Percentiles rank a stretch among this genome's conserved stretches.
phyloP scores from a whole-genome alignment of 2,113 vertebrate species.

The Callaeas wilsoni region DNA sequence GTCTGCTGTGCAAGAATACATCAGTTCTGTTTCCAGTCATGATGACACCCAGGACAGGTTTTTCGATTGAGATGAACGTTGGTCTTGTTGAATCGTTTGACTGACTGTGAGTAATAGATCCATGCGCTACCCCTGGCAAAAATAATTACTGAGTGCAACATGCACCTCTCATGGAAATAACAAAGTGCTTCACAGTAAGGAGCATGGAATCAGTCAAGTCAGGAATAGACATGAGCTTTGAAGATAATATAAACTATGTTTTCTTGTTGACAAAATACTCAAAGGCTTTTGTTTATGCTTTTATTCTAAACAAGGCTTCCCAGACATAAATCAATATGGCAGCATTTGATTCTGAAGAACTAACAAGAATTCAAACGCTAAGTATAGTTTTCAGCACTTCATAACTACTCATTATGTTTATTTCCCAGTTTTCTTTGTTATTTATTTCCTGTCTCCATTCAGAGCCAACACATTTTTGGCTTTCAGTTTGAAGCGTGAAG shows the following conservation, averaged over 20 bases:
- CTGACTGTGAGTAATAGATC: background rate
- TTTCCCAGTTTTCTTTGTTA: constrained; percentile 73
- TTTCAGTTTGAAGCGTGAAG: constrained; percentile 59
- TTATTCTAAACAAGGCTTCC: constrained; percentile 52
- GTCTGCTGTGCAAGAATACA: background rate
- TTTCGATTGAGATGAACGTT: background rate
- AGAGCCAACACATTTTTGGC: constrained; percentile 73
- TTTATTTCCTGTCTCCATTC: constrained; percentile 68
- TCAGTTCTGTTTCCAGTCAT: background rate
- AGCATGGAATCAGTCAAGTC: constrained; percentile 5
- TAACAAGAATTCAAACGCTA: constrained; percentile 37
- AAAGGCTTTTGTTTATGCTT: constrained; percentile 61
- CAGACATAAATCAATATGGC: constrained; percentile 65
- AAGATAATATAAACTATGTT: constrained; percentile 59
- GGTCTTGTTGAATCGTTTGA: background rate
- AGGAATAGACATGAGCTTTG: constrained; percentile 43
- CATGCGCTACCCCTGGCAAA: background rate
- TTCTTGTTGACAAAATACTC: constrained; percentile 70
- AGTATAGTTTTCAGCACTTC: constrained; percentile 70
- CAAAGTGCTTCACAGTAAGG: constrained; percentile 17
- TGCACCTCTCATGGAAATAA: background rate
- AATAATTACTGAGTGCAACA: constrained; percentile 15
- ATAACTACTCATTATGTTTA: constrained; percentile 68
- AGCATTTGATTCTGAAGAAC: constrained; percentile 39
- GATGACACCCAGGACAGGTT: background rate